These are phyloP conservation scores for Baryphthengus martii DNA, from an alignment of 2,113 vertebrate genomes.

Conservation along the genomic window DNA sequence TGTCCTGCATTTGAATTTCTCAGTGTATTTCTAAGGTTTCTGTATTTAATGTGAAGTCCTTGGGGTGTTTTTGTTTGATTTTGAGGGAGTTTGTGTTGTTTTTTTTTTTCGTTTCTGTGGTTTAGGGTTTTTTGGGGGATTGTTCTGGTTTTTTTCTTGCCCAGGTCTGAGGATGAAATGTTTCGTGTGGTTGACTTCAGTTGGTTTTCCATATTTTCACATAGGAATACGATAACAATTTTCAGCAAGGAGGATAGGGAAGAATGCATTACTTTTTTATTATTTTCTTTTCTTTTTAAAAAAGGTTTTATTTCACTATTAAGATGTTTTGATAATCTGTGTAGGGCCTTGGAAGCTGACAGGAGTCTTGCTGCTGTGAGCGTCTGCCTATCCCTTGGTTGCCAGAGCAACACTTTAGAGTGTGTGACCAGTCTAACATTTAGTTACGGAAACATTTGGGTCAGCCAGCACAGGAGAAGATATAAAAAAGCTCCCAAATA, in stretches of 20 bases:
- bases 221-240: not conserved
- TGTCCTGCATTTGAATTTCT: not conserved
- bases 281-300: not conserved
- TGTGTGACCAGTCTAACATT: not conserved
- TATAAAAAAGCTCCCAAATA: not conserved
- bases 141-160: not conserved
- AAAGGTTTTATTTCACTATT: not conserved
- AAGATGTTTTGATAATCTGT: not conserved
- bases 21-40: not conserved
- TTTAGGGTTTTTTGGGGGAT: not conserved
- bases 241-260: not conserved
- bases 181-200: not conserved
- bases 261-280: not conserved
- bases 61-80: not conserved
- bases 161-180: not conserved
- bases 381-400: not conserved
- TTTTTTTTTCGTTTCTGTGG: not conserved
- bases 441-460: not conserved
- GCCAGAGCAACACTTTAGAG: not conserved
- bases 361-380: not conserved
- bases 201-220: not conserved
- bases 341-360: not conserved
- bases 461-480: not conserved
- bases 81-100: not conserved
- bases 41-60: not conserved